Base-by-base conservation (phyloP, 2,797 vertebrate species). In the Galagoides demidoff region DNA sequence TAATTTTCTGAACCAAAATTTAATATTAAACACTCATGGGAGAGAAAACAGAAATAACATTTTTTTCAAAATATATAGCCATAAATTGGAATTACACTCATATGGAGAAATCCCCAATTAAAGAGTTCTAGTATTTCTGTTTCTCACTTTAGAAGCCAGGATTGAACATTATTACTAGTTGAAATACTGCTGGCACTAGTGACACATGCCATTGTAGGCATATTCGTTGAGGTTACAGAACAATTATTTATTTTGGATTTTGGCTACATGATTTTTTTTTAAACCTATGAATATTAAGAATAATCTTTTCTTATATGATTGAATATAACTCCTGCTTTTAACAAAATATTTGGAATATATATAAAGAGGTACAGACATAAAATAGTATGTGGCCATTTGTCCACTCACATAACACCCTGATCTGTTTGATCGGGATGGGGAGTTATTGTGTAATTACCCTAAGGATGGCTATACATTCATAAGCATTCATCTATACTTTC, bases 281-380 rank as follows among this genome's bases (percentile, higher is more conserved):
- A 85, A 86, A 83, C 29, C 81, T 52, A 27, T 25, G 52, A 89
- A 59, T n/a, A 29, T 85, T 55, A 85, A 49, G 7, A 89, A 91
- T 84, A 93, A 31, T 64, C 61, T 43, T 19, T 92, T 93, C 31
- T 92, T 3, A 61, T 14, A 49, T 88, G 20, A 90, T 19, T 92
- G 49, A 87, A 20, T 76, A 94, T 79, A 94, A 93, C 55, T 85
- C 5, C 64, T 90, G 9, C 39, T 91, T 95, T 94, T 78, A 95
- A 87, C n/a, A 86, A 52, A 79, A 95, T n/a, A 63, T 71, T 91
- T n/a, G 89, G 70, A 83, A 93, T 74, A 73, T 7, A 77, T 27
- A 11, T 16, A 52, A 52, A 17, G 29, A 3, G 49, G 29, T 1
- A 16, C 45, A 22, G 7, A 29, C 88, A 77, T 43, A 29, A 82